phyloP scores from a whole-genome alignment of 2,797 vertebrate species.

The Sebastes variabilis region DNA sequence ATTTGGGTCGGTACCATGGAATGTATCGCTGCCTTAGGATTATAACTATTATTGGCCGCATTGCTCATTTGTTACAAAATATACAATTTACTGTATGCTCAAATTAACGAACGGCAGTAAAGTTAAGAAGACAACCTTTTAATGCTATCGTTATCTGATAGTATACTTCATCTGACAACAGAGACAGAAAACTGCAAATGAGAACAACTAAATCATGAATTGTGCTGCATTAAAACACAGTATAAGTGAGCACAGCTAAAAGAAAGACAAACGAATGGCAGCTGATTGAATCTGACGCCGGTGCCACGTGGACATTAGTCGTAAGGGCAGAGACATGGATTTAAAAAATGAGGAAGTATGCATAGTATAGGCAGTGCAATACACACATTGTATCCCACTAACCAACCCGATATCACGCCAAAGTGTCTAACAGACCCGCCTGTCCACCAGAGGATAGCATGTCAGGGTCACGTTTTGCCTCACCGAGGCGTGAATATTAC shows the following conservation, averaged over 20 bases:
- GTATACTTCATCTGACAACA: background rate
- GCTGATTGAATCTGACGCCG: background rate
- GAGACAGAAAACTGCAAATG: background rate
- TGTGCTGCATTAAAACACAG: background rate
- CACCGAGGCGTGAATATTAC: background rate
- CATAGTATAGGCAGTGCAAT: background rate
- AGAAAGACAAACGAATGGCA: background rate
- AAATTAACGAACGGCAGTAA: background rate
- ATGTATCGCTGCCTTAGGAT: background rate
- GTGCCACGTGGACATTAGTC: background rate
- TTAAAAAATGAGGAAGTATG: background rate
- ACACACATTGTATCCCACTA: background rate
- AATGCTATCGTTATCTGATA: background rate
- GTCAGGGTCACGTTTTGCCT: background rate
- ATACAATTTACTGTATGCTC: background rate
- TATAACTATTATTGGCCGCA: background rate
- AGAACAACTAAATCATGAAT: background rate
- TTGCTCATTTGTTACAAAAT: background rate
- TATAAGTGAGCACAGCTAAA: background rate
- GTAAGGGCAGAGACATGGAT: background rate
- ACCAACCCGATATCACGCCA: too few relatives aligned
- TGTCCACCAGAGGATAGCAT: too few relatives aligned
- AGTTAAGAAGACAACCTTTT: background rate
- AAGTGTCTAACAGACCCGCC: too few relatives aligned
- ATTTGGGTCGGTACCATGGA: background rate